Percentiles rank a stretch among this genome's conserved stretches.
Evolutionary conservation across 2,113 vertebrate species (phyloP).

Genomic region (Emydocephalus ijimae): DNA sequence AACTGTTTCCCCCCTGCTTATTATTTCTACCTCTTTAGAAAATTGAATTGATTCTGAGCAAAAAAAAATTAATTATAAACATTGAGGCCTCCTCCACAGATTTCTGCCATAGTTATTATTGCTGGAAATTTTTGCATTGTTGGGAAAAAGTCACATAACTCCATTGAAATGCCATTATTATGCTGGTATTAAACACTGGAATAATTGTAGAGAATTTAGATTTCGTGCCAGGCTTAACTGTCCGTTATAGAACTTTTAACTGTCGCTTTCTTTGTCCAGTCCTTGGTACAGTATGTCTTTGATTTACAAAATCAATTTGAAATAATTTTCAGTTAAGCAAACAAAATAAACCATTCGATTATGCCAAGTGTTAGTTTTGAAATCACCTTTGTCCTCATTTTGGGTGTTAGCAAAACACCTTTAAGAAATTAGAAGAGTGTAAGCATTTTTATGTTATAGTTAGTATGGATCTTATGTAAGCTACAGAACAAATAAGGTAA

Average conservation of each 20-base stretch:
- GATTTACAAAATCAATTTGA: constrained; percentile 45
- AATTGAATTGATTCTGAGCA: not conserved
- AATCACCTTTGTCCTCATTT: not conserved
- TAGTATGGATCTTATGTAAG: not conserved
- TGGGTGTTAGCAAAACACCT: constrained; percentile 6
- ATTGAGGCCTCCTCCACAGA: not conserved
- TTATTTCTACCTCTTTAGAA: not conserved
- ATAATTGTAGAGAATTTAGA: not conserved
- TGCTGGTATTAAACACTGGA: not conserved
- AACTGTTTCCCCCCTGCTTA: not conserved
- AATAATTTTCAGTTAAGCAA: constrained; percentile 37
- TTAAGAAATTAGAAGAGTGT: constrained; percentile 2
- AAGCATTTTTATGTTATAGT: not conserved
- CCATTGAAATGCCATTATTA: not conserved
- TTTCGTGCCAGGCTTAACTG: not conserved
- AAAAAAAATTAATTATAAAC: not conserved
- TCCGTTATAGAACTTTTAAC: not conserved
- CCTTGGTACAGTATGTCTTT: constrained; percentile 5
- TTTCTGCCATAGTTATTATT: not conserved
- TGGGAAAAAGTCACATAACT: not conserved
- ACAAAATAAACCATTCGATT: constrained; percentile 32
- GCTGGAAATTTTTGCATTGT: not conserved
- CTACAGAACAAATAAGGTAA: constrained; percentile 19
- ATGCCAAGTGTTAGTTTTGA: not conserved
- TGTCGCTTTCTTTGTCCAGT: not conserved